Evolutionary conservation across 2,113 vertebrate species (phyloP).

Genomic region (Taxidea taxus): DNA sequence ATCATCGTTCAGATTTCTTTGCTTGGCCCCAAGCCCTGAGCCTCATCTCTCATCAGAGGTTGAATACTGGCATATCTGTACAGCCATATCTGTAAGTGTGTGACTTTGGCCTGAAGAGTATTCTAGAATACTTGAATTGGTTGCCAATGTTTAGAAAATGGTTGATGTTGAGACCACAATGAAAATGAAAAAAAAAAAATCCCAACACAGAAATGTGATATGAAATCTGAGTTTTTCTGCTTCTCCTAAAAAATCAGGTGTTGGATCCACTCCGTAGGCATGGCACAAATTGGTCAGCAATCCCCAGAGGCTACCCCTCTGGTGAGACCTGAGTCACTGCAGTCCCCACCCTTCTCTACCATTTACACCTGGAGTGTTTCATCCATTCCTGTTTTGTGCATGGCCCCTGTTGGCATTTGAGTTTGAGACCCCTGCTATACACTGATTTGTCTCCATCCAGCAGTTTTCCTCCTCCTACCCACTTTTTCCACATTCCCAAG

Average conservation of each 20-base stretch:
- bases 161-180: background rate
- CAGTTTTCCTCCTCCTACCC: background rate
- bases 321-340: background rate
- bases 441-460: background rate
- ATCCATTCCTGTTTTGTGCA: background rate
- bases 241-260: background rate
- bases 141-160: background rate
- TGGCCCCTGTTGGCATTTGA: background rate
- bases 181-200: background rate
- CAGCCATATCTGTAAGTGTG: background rate
- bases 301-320: background rate
- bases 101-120: background rate
- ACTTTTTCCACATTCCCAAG: background rate
- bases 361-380: background rate
- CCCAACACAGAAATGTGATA: background rate
- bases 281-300: background rate
- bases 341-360: background rate
- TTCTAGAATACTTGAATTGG: background rate
- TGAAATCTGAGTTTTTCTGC: background rate
- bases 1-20: conserved; percentile 24
- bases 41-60: background rate
- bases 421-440: background rate
- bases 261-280: background rate
- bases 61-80: background rate
- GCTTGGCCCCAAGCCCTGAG: accelerated